These are phyloP conservation scores for Parotia lawesii DNA, from an alignment of 2,113 vertebrate species.

Conservation along the genomic window DNA sequence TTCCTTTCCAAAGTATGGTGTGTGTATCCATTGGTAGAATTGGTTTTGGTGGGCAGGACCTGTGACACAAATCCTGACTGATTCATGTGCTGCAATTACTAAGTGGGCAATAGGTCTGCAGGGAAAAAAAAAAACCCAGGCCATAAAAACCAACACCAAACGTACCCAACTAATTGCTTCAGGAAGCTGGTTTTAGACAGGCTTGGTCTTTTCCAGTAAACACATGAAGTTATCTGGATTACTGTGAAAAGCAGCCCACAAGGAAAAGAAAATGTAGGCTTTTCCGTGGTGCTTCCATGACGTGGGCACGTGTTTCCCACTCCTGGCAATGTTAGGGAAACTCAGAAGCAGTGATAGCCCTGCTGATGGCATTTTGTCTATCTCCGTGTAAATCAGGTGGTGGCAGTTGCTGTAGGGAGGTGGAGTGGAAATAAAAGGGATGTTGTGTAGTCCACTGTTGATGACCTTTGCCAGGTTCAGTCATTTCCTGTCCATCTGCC, in stretches of 20 bases:
- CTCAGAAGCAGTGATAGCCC: slow-evolving; percentile 6
- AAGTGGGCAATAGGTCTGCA: background rate
- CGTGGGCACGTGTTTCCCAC: slow-evolving; percentile 27
- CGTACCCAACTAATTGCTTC: background rate
- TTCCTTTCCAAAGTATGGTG: background rate
- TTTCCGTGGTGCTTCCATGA: slow-evolving; percentile 56
- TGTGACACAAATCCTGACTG: slow-evolving; percentile 48
- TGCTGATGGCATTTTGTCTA: slow-evolving; percentile 64
- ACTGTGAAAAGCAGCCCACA: background rate
- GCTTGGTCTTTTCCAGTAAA: slow-evolving; percentile 48
- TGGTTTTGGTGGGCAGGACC: background rate
- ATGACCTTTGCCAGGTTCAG: slow-evolving; percentile 74
- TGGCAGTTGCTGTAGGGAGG: slow-evolving; percentile 20
- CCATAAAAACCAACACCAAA: background rate
- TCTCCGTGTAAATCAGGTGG: slow-evolving; percentile 59
- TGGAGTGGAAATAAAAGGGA: slow-evolving; percentile 60
- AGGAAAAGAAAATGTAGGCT: slow-evolving; percentile 40
- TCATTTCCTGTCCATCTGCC: slow-evolving; percentile 89
- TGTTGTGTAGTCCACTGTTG: slow-evolving; percentile 54
- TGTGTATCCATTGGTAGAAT: background rate
- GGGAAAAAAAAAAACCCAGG: background rate
- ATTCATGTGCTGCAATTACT: slow-evolving; percentile 40
- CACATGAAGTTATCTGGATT: slow-evolving; percentile 43
- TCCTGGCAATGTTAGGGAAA: slow-evolving; percentile 34
- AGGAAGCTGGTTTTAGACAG: slow-evolving; percentile 60